Percentiles rank a stretch among this genome's conserved stretches.
Conservation (phyloP, 1,140 invertebrate species). For the Alviniconcha marisindica region DNA sequence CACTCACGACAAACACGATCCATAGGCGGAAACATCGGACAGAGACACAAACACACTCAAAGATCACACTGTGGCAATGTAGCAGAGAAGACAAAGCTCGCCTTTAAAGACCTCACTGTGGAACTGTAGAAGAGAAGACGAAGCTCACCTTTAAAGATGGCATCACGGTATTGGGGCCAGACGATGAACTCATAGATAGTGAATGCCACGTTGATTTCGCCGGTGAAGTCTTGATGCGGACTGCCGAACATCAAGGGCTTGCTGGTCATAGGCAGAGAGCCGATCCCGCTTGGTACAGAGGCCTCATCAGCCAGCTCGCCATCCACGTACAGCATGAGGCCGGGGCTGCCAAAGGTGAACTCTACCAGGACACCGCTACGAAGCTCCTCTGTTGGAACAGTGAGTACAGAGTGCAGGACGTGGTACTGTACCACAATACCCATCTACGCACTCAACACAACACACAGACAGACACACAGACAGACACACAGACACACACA, state of each 20-base stretch:
- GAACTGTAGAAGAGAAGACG: too few species aligned
- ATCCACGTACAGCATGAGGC: neutral
- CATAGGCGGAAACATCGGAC: too few species aligned
- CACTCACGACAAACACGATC: too few species aligned
- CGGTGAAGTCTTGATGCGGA: neutral
- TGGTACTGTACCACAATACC: too few species aligned
- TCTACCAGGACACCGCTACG: neutral
- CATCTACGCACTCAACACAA: too few species aligned
- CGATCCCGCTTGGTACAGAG: neutral
- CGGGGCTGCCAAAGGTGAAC: neutral
- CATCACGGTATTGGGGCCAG: neutral
- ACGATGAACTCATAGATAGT: neutral
- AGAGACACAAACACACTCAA: too few species aligned
- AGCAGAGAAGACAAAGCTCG: too few species aligned
- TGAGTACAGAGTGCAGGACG: too few species aligned
- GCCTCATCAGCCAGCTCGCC: neutral
- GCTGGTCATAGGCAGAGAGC: neutral
- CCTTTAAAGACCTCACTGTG: too few species aligned
- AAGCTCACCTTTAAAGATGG: neutral
- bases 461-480: too few species aligned
- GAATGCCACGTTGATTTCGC: neutral
- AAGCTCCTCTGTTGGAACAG: neutral
- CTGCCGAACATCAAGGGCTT: neutral
- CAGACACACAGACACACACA: too few species aligned
- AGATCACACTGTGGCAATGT: too few species aligned